Percentiles rank a stretch among this genome's conserved stretches.
Conservation (phyloP, 2,888 invertebrate species). For the Noctua fimbriata region DNA sequence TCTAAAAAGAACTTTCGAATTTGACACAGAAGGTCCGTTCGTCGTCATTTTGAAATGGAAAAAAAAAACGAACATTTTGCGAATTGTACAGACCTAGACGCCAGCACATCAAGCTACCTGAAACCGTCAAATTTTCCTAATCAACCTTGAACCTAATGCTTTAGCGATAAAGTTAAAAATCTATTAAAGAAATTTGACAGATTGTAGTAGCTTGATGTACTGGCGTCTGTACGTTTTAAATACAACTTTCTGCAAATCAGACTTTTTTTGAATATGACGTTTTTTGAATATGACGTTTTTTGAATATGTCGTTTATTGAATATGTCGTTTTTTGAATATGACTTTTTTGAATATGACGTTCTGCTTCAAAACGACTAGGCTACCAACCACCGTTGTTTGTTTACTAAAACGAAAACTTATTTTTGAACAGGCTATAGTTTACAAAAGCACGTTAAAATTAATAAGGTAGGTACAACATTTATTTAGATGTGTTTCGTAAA, state of each 20-base stretch:
- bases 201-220: no score
- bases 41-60: no score
- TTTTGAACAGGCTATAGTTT: background rate
- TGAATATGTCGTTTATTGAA: no score
- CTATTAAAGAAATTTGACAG: no score
- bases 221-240: background rate
- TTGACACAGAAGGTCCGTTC: background rate
- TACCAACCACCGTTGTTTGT: background rate
- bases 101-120: no score
- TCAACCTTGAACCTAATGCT: no score
- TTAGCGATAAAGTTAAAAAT: no score
- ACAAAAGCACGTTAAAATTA: background rate
- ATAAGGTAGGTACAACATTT: slow-evolving; percentile 9
- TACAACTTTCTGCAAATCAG: background rate
- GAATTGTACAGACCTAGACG: no score
- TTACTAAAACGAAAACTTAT: slow-evolving; percentile 1
- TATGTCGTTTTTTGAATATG: no score
- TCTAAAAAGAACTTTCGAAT: background rate
- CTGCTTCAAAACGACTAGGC: background rate
- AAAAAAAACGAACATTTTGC: no score
- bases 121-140: no score
- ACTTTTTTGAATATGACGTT: background rate
- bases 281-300: background rate
- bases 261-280: background rate
- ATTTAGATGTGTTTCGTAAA: slow-evolving; percentile 41